Base-by-base conservation (phyloP, 2,113 vertebrate genomes). In the Cathartes aura region DNA sequence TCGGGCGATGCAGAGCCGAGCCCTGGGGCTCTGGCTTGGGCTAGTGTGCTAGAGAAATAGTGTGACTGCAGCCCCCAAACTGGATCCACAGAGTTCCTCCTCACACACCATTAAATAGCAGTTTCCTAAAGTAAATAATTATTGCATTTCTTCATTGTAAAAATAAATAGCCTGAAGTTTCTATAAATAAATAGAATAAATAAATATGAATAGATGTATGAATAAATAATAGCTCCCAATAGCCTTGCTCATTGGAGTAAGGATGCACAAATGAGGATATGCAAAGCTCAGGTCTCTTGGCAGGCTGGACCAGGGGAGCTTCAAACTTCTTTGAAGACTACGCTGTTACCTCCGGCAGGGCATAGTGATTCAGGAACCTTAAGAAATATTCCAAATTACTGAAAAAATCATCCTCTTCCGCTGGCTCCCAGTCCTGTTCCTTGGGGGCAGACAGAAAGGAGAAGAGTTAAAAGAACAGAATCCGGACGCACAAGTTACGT, bases 121-220 rank as follows among this genome's bases (percentile, higher is more conserved):
- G 16, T 27, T 42, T 29, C 29, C 58, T 10, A 21, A 90, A 76
- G 38, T 86, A 85, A 90, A 87, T 47, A 84, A 23, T n/a, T 48
- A 67, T 22, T 64, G 32, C 40, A 42, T 78, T 64, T 91, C 81
- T 79, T 81, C 40, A 11, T 23, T 26, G 26, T 91, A 70, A 89
- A 95, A 89, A 97, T 96, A 95, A 96, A 95, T 96, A 96, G 58
- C 29, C 42, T 5, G 16, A 55, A 4, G 8, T 81, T 84, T 93
- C 42, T 81, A 56, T 30, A 84, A 96, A 98, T 97, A 98, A 97
- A 97, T 96, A 97, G 24, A 92, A 96, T 93, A 92, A 98, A 97
- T 97, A 94, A 96, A 91, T 93, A 82, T 16, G 1, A 67, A 84
- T 78, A 90, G 32, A 55, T 22, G 59, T 3, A 8, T 8, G 4